A percentile compares a stretch with the other conserved stretches of the same genome.
Conservation (phyloP, 2,797 vertebrate genomes). For the Peromyscus attwateri region DNA sequence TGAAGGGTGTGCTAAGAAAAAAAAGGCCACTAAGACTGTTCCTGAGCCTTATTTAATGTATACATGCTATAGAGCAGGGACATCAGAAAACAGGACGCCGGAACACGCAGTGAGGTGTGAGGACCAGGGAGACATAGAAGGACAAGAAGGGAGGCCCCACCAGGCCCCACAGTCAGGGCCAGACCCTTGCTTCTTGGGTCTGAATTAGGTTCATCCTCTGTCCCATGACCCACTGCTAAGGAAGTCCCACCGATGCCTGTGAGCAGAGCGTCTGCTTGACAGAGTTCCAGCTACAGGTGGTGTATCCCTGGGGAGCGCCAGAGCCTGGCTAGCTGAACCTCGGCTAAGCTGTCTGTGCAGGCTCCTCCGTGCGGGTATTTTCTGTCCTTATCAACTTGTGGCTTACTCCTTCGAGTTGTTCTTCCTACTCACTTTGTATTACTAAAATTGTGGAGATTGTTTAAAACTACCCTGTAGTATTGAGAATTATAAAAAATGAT, state of each 20-base stretch:
- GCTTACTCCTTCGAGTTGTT: neutral
- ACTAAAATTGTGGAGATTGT: neutral
- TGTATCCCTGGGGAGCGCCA: accelerated
- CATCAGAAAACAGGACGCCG: neutral
- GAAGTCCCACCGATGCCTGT: neutral
- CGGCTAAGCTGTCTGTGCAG: neutral
- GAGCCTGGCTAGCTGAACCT: neutral
- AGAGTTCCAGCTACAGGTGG: accelerated
- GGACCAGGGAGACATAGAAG: neutral
- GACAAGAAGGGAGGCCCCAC: neutral
- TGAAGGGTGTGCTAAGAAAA: neutral
- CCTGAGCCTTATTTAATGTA: neutral
- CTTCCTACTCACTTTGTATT: neutral
- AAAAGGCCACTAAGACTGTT: neutral
- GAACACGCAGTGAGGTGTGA: neutral
- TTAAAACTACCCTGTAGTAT: neutral
- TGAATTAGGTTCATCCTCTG: neutral
- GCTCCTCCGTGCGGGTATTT: no score
- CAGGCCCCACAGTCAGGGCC: accelerated
- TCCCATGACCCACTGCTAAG: neutral
- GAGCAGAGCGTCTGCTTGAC: neutral
- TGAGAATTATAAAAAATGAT: neutral
- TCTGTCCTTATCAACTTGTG: neutral
- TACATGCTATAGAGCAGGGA: neutral
- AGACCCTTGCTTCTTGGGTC: accelerated